Evolutionary conservation across 2,888 invertebrate species (phyloP).

Genomic region (Drosophila macrothrix): DNA sequence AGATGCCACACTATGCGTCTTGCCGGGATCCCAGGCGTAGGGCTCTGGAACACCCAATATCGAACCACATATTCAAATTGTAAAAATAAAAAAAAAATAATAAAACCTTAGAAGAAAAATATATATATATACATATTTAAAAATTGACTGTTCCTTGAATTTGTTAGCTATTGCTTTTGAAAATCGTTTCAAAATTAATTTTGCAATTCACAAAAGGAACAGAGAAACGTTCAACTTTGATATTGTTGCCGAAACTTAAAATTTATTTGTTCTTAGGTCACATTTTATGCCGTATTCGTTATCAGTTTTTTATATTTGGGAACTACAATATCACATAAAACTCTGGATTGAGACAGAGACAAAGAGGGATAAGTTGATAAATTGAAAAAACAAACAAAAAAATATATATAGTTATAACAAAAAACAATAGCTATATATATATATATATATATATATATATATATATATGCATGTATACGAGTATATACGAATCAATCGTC

Average conservation of each 20-base stretch:
- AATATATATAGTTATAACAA: too few relatives aligned
- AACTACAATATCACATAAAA: conserved; percentile 4
- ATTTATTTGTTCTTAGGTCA: background rate
- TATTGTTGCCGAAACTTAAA: background rate
- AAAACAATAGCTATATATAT: background rate
- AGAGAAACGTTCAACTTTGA: background rate
- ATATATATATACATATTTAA: conserved; percentile 7
- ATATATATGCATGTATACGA: background rate
- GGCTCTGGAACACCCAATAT: background rate
- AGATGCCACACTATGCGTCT: conserved; percentile 94
- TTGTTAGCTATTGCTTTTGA: background rate
- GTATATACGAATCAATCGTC: background rate
- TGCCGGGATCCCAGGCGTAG: conserved; percentile 60
- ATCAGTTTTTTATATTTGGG: background rate
- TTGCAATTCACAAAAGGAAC: background rate
- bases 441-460: background rate
- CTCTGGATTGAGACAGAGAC: background rate
- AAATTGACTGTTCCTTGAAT: background rate
- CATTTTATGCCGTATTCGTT: background rate
- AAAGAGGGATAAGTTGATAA: background rate
- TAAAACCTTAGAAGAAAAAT: conserved; percentile 18
- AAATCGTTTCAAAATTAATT: background rate
- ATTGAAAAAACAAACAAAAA: background rate
- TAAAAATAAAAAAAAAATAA: background rate
- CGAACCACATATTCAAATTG: conserved; percentile 14